Evolutionary conservation across 2,888 invertebrate species (phyloP), one percentile per base, ranked within the genome.

Genomic region (Acleris sparsana): DNA sequence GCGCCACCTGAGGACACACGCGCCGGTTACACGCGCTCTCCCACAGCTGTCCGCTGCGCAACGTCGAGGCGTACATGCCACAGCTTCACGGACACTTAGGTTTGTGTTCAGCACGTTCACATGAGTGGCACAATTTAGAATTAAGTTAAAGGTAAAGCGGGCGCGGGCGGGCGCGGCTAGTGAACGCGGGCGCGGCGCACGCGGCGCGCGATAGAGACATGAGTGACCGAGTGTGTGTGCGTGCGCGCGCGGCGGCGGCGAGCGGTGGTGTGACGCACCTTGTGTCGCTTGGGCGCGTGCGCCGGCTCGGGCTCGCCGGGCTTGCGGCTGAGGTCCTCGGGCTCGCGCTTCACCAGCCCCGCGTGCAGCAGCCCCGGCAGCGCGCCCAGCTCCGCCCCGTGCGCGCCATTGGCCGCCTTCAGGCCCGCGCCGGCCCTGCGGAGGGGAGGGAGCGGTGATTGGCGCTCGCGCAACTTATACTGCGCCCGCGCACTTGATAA

Each of bases 281-380:
- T 94, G 85, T 94, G 94, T 88, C 94, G 89, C 94, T 93, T 85
- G 94, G 93, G 85, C 94, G 94, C 89, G 93, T 93, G 92, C 89
- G 89, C 89, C 92, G 89, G 85, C 85, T 88, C 87, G 80, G 94
- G 94, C 87, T 93, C 93, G 85, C 93, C 94, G 86, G 93, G 93
- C 92, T 95, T 95, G 86, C 95, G 94, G 93, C 96, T 96, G 76
- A 96, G 93, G 87, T 96, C 96, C 93, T 96, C 96, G 80, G 96
- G 96, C 89, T 96, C 96, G 85, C 96, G 94, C 92, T 96, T 96
- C 86, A 96, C 95, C 84, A 94, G 94, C 83, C 94, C 94, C 85
- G 94, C 93, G 88, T 94, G 94, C 74, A 94, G 93, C 88, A 94
- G 93, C 75, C 93, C 92, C 85, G 92, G 93, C 84, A 92, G 93